Evolutionary conservation across 2,888 invertebrate genomes (phyloP).

Genomic region (Cryptosula pallasiana): DNA sequence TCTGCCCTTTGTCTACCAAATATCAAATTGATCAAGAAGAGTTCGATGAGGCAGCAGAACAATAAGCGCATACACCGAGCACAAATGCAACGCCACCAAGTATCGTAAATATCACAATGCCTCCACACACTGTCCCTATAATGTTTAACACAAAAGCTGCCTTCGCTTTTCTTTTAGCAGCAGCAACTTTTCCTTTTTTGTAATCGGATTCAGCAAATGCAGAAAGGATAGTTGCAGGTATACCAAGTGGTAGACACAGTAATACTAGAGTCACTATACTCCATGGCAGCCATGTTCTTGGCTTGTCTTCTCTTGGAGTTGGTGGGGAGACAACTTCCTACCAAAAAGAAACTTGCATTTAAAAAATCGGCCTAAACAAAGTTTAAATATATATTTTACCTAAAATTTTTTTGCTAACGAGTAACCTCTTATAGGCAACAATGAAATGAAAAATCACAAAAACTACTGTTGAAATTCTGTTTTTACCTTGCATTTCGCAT

Average conservation of each 20-base stretch:
- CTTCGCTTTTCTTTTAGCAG: background rate
- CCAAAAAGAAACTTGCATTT: too few species aligned
- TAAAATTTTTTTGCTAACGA: too few species aligned
- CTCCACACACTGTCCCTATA: background rate
- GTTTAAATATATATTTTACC: too few species aligned
- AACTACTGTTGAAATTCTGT: too few species aligned
- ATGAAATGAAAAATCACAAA: too few species aligned
- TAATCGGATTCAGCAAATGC: background rate
- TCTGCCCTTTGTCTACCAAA: too few species aligned
- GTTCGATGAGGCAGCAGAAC: background rate
- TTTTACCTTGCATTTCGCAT: too few species aligned
- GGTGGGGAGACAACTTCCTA: too few species aligned
- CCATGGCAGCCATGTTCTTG: background rate
- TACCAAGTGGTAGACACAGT: constrained; percentile 4
- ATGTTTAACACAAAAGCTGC: background rate
- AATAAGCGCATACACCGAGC: background rate
- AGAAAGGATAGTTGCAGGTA: background rate
- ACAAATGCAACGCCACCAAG: background rate
- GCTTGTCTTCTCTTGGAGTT: background rate
- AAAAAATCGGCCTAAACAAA: too few species aligned
- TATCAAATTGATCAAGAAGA: too few species aligned
- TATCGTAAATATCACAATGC: background rate
- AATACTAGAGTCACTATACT: background rate
- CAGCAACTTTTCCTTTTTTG: background rate
- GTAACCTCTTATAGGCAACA: too few species aligned